Conservation (phyloP, 1,140 invertebrate species). For the Drosophila nikananu region DNA sequence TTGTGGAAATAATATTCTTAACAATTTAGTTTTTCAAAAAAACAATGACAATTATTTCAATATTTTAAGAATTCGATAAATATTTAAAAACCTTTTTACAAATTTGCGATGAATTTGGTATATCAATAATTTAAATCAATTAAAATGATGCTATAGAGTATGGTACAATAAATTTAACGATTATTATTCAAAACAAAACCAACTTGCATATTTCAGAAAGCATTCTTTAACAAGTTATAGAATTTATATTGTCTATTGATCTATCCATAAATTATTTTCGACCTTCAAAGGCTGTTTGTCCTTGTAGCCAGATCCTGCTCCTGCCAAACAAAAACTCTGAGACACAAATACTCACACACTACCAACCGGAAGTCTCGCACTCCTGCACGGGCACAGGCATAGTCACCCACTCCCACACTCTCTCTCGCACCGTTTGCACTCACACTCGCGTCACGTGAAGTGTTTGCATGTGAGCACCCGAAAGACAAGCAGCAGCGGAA, state of each 20-base stretch:
- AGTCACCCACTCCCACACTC: conserved; percentile 39
- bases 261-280: neutral
- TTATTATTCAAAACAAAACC: neutral
- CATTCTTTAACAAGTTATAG: neutral
- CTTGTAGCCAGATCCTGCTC: conserved; percentile 42
- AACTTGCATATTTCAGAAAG: neutral
- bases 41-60: neutral
- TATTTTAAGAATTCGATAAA: neutral
- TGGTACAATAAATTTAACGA: neutral
- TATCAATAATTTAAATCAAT: neutral
- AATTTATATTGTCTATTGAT: neutral
- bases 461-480: conserved; percentile 79
- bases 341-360: conserved; percentile 41
- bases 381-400: conserved; percentile 43
- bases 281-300: conserved; percentile 4
- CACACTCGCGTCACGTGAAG: conserved; percentile 61
- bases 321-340: conserved; percentile 25
- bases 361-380: conserved; percentile 36
- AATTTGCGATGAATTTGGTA: no score
- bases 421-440: conserved; percentile 23
- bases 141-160: neutral
- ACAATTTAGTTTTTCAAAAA: neutral
- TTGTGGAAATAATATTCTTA: neutral
- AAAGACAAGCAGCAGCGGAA: conserved; percentile 37
- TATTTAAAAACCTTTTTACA: no score